phyloP scores from a whole-genome alignment of 2,113 vertebrate species.

The Syrrhaptes paradoxus region DNA sequence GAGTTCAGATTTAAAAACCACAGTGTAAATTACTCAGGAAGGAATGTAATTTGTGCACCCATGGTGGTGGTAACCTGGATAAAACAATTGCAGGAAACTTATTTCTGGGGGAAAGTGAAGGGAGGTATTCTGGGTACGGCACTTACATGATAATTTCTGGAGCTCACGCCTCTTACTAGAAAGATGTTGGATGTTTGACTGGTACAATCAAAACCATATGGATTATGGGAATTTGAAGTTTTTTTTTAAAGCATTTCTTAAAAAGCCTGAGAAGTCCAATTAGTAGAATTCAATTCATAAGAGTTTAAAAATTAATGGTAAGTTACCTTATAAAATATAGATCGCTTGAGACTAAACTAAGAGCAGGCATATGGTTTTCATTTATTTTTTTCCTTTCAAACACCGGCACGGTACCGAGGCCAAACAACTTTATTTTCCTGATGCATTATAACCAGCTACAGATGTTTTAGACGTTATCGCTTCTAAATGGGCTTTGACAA shows the following conservation, averaged over 20 bases:
- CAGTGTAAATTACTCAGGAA: neutral
- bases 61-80: neutral
- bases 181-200: neutral
- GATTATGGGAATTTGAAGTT: neutral
- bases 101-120: neutral
- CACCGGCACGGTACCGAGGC: neutral
- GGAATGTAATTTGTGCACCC: neutral
- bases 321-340: slow-evolving; percentile 43
- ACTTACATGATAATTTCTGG: neutral
- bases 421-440: slow-evolving; percentile 44
- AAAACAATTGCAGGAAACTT: neutral
- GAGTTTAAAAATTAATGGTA: slow-evolving; percentile 46
- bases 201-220: slow-evolving; percentile 21
- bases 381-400: neutral
- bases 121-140: neutral
- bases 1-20: neutral
- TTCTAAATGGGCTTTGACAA: slow-evolving; percentile 46
- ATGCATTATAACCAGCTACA: slow-evolving; percentile 51
- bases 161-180: neutral
- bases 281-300: slow-evolving; percentile 40
- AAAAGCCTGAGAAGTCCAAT: slow-evolving; percentile 44
- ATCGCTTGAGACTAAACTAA: slow-evolving; percentile 34
- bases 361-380: slow-evolving; percentile 30
- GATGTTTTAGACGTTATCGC: slow-evolving; percentile 51
- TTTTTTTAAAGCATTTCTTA: neutral